Evolutionary conservation across 2,888 invertebrate genomes (phyloP).

Genomic region (Chouioia cunea): DNA sequence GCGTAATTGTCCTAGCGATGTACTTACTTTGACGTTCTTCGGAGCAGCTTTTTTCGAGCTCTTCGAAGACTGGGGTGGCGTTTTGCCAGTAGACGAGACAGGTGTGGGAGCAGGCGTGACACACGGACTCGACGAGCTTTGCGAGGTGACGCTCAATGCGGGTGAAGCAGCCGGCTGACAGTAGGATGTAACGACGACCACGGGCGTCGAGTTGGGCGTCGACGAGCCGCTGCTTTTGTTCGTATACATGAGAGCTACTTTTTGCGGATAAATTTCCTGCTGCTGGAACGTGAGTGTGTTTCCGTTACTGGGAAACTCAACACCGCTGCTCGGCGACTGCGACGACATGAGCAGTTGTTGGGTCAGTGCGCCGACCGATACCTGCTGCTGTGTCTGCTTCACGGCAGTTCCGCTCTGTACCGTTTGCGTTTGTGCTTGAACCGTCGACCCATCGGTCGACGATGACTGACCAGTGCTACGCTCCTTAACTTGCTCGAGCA

Average conservation of each 20-base stretch:
- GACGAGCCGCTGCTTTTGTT: constrained; percentile 65
- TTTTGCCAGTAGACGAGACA: constrained; percentile 63
- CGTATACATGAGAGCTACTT: constrained; percentile 72
- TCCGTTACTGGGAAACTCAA: constrained; percentile 58
- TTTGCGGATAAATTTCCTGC: constrained; percentile 64
- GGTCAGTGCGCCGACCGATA: neutral
- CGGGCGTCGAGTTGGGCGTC: constrained; percentile 67
- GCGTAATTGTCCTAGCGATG: constrained; percentile 49
- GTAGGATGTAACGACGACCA: constrained; percentile 74
- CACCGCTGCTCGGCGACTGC: constrained; percentile 52
- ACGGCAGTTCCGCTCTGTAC: constrained; percentile 59
- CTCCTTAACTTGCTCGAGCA: constrained; percentile 84
- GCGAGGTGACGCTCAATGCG: constrained; percentile 72
- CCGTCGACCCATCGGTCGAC: constrained; percentile 57
- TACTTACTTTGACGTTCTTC: constrained; percentile 73
- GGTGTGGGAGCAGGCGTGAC: constrained; percentile 72
- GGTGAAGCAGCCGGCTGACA: constrained; percentile 72
- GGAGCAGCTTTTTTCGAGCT: constrained; percentile 68
- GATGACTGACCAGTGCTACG: constrained; percentile 74
- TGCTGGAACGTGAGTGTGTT: constrained; percentile 57
- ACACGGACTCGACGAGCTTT: constrained; percentile 73
- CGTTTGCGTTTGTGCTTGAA: constrained; percentile 61
- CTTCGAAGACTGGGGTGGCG: constrained; percentile 59
- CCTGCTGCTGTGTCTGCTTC: constrained; percentile 1
- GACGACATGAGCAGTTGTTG: constrained; percentile 21